Percentiles rank a stretch among this genome's conserved stretches.
These are phyloP conservation scores for Coturnix japonica DNA, from an alignment of 2,113 vertebrate genomes.

Conservation along the genomic window DNA sequence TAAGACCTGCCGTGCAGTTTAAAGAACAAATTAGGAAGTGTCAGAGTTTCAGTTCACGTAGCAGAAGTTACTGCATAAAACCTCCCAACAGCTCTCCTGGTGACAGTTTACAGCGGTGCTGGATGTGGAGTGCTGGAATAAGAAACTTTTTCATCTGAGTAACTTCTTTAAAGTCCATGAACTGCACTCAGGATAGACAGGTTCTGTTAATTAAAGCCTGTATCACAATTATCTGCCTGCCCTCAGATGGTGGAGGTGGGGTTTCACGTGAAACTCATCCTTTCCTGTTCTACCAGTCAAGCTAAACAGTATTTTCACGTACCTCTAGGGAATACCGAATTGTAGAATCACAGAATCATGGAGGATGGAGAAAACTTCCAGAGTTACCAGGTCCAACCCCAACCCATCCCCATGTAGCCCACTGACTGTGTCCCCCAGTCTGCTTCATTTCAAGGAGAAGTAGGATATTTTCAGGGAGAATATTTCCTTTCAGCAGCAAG, in stretches of 20 bases:
- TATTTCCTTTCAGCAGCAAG: not conserved
- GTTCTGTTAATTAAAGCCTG: constrained; percentile 7
- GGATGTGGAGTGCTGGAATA: not conserved
- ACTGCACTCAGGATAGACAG: not conserved
- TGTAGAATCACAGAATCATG: too few relatives aligned
- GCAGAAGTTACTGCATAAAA: not conserved
- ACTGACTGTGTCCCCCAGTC: too few relatives aligned
- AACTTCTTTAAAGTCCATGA: not conserved
- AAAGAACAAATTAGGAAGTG: not conserved
- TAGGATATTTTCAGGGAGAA: not conserved
- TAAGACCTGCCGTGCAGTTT: not conserved
- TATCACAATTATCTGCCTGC: not conserved
- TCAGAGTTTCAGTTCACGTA: not conserved
- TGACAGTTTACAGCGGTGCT: not conserved
- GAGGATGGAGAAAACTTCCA: too few relatives aligned
- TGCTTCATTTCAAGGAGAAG: not conserved
- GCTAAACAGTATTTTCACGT: not conserved
- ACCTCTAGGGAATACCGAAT: not conserved
- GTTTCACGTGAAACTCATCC: not conserved
- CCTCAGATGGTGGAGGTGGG: not conserved
- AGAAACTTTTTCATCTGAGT: not conserved
- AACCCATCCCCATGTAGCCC: too few relatives aligned
- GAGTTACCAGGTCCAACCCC: too few relatives aligned
- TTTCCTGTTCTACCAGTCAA: constrained; percentile 31
- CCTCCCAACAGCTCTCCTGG: not conserved